phyloP scores from a whole-genome alignment of 2,888 invertebrate species.

The Nomada fabriciana region DNA sequence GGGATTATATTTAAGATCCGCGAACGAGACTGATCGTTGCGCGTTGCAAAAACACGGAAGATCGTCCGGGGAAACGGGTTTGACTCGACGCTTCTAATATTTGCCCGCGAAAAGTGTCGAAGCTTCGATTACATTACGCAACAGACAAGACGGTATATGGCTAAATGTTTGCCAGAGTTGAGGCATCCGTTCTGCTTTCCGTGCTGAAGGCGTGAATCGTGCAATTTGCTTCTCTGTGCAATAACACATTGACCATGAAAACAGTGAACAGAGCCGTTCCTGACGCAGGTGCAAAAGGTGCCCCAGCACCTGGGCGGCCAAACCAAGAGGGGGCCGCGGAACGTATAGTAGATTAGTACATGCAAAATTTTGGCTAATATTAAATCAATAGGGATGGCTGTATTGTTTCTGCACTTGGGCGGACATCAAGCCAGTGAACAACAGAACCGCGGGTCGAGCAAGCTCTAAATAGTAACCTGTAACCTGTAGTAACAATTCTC shows the following conservation, averaged over 20 bases:
- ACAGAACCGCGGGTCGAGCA: background rate
- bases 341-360: too few relatives aligned
- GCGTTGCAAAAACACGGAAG: conserved; percentile 21
- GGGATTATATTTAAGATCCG: background rate
- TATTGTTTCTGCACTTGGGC: too few relatives aligned
- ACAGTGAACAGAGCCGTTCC: background rate
- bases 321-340: too few relatives aligned
- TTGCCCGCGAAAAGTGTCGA: conserved; percentile 39
- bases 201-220: background rate
- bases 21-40: conserved; percentile 11
- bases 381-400: too few relatives aligned
- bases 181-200: conserved; percentile 17
- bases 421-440: too few relatives aligned
- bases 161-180: conserved; percentile 22
- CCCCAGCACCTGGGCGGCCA: too few relatives aligned
- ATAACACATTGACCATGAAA: background rate
- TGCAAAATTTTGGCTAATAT: too few relatives aligned
- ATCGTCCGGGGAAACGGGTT: background rate
- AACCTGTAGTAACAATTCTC: too few relatives aligned
- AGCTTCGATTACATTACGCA: conserved; percentile 17
- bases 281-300: too few relatives aligned
- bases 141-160: conserved; percentile 9
- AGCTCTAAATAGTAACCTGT: background rate
- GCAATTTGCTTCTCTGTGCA: background rate
- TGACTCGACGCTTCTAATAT: conserved; percentile 20